phyloP scores from a whole-genome alignment of 2,113 vertebrate species.

The Scytalopus superciliaris region DNA sequence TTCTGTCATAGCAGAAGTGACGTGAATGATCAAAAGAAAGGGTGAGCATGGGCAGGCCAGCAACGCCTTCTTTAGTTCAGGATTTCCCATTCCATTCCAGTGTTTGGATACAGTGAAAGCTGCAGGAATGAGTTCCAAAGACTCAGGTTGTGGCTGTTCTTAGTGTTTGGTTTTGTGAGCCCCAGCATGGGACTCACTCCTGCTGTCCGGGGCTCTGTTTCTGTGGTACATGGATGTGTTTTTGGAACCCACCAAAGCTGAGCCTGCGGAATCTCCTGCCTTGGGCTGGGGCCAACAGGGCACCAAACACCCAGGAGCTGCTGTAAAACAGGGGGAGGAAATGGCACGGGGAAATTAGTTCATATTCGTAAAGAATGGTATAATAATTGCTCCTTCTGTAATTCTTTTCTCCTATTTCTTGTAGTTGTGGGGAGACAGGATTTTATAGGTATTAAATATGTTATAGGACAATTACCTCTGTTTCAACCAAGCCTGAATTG shows the following conservation, averaged over 20 bases:
- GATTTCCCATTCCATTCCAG: not conserved
- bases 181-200: not conserved
- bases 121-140: not conserved
- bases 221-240: not conserved
- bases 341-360: not conserved
- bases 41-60: not conserved
- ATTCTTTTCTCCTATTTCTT: constrained; percentile 9
- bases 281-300: not conserved
- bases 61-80: not conserved
- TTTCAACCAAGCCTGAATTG: constrained; percentile 38
- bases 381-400: constrained; percentile 32
- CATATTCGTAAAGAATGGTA: not conserved
- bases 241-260: not conserved
- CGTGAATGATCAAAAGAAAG: not conserved
- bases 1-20: not conserved
- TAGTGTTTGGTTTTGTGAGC: not conserved
- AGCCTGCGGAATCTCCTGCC: not conserved
- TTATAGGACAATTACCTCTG: constrained; percentile 42
- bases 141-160: not conserved
- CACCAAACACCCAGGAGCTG: not conserved
- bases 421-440: constrained; percentile 19
- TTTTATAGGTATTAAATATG: constrained; percentile 52
- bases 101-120: not conserved
- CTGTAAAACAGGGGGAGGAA: not conserved
- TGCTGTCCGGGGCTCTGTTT: not conserved